Evolutionary conservation across 2,113 vertebrate species (phyloP).

Genomic region (Dipodomys ordii): DNA sequence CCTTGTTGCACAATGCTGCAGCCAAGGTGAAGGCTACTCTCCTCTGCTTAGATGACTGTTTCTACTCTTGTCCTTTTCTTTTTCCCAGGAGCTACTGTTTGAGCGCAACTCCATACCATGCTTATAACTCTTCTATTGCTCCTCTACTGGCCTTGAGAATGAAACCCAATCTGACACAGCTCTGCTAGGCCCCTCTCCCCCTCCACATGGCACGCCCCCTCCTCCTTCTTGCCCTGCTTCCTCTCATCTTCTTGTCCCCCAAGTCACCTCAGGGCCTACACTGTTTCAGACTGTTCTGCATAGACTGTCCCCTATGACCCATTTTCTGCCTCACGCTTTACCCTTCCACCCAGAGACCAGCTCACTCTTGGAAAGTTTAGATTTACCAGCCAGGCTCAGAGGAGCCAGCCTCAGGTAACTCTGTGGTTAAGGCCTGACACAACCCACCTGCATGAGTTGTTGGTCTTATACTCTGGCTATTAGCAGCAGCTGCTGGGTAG

Average conservation of each 20-base stretch:
- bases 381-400: background rate
- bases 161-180: background rate
- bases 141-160: background rate
- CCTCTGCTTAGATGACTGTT: background rate
- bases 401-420: background rate
- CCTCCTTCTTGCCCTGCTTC: background rate
- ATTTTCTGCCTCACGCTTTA: background rate
- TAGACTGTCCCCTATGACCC: background rate
- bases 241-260: background rate
- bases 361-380: background rate
- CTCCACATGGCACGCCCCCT: background rate
- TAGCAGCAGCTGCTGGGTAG: conserved; percentile 16
- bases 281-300: background rate
- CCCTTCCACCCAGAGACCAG: background rate
- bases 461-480: background rate
- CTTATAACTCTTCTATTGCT: background rate
- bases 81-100: background rate
- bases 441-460: conserved; percentile 14
- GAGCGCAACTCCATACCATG: too few species aligned
- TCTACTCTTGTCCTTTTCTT: background rate
- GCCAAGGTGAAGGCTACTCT: background rate
- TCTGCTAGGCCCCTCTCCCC: background rate
- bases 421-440: background rate
- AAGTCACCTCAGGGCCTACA: background rate
- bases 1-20: background rate